These are phyloP conservation scores for Elephas maximus DNA, from an alignment of 2,113 vertebrate genomes.

Conservation along the genomic window DNA sequence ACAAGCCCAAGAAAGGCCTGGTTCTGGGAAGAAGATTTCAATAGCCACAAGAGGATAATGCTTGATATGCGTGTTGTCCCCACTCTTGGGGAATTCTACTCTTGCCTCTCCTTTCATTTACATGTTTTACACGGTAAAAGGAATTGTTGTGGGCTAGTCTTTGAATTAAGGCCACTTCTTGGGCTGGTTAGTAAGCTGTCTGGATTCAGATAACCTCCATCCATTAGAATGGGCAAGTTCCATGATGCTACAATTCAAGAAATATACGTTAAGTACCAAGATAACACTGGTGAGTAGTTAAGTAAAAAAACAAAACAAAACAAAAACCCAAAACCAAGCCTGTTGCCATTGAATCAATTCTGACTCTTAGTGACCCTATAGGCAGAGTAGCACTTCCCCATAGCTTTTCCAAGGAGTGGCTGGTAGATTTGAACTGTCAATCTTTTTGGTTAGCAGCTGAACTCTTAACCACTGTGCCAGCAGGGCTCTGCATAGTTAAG, in stretches of 20 bases:
- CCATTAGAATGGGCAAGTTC: background rate
- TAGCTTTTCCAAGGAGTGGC: too few relatives aligned
- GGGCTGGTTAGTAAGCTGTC: background rate
- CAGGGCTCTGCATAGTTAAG: too few relatives aligned
- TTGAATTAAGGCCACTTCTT: background rate
- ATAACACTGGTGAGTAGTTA: background rate
- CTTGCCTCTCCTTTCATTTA: background rate
- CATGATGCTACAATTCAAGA: background rate
- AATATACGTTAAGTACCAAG: background rate
- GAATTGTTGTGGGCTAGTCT: background rate
- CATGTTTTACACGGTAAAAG: background rate
- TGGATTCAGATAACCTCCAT: background rate
- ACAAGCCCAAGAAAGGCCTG: background rate
- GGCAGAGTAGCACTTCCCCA: too few relatives aligned
- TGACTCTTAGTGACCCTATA: too few relatives aligned
- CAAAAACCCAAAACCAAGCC: too few relatives aligned
- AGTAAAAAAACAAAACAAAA: background rate
- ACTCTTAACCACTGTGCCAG: too few relatives aligned
- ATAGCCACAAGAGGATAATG: background rate
- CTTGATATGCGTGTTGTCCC: background rate
- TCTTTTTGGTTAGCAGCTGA: too few relatives aligned
- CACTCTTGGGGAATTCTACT: background rate
- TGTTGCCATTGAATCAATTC: too few relatives aligned
- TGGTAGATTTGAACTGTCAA: too few relatives aligned
- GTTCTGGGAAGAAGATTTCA: background rate